phyloP scores from a whole-genome alignment of 2,888 invertebrate species.

The Falcaria lacertinaria region DNA sequence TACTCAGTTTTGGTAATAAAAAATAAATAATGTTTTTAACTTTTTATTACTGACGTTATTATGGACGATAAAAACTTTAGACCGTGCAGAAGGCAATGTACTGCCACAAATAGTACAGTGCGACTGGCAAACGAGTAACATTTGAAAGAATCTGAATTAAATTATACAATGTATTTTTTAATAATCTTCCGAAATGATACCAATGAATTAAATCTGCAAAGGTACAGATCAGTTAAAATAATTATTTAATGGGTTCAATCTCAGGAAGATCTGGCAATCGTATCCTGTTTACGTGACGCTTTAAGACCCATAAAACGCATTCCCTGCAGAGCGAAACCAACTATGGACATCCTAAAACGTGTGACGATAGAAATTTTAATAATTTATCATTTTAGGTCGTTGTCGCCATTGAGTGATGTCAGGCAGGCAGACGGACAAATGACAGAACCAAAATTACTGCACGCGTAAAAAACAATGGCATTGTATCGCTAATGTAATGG shows the following conservation, averaged over 20 bases:
- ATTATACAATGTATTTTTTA: neutral
- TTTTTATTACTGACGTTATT: neutral
- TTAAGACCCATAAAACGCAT: neutral
- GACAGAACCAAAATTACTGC: slow-evolving; percentile 46
- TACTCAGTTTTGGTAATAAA: slow-evolving; percentile 16
- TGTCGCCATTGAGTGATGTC: slow-evolving; percentile 69
- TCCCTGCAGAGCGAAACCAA: slow-evolving; percentile 9
- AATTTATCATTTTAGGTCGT: slow-evolving; percentile 68
- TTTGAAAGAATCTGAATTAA: neutral
- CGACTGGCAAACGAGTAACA: neutral
- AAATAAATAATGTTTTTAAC: slow-evolving; percentile 16
- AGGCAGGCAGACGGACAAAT: slow-evolving; percentile 52
- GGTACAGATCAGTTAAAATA: neutral
- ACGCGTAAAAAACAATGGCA: slow-evolving; percentile 51
- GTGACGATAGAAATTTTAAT: slow-evolving; percentile 45
- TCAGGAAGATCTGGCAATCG: neutral
- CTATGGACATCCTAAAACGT: slow-evolving; percentile 24
- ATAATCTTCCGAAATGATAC: neutral
- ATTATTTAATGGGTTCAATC: neutral
- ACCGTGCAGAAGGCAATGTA: neutral
- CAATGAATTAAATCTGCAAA: neutral
- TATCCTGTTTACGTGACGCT: neutral
- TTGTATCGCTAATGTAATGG: slow-evolving; percentile 49
- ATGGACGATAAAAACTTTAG: neutral
- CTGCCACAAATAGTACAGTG: neutral